phyloP scores from a whole-genome alignment of 1,140 invertebrate genomes.

The Drosophila saltans region DNA sequence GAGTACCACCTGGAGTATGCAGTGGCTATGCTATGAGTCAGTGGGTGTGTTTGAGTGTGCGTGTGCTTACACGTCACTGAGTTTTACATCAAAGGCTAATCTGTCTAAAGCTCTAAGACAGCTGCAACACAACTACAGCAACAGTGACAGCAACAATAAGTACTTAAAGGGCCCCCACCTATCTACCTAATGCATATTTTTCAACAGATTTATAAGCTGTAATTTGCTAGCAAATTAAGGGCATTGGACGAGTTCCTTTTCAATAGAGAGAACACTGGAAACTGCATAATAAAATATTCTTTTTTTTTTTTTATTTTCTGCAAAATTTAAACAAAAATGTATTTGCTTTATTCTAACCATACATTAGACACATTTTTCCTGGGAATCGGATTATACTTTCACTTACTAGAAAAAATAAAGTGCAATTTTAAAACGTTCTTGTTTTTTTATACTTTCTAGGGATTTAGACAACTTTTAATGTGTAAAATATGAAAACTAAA shows the following conservation, averaged over 20 bases:
- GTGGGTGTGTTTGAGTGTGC: not conserved
- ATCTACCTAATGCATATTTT: not conserved
- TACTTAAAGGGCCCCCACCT: not conserved
- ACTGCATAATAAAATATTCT: no score
- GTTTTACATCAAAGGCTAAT: conserved; percentile 31
- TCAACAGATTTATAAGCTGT: conserved; percentile 5
- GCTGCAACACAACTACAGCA: conserved; percentile 18
- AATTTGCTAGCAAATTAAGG: not conserved
- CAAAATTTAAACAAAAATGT: no score
- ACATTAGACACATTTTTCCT: no score
- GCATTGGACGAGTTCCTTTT: not conserved
- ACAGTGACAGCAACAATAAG: not conserved
- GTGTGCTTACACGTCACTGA: conserved; percentile 36
- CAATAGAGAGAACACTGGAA: not conserved
- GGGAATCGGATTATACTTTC: no score
- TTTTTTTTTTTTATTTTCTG: no score
- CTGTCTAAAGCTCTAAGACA: conserved; percentile 16
- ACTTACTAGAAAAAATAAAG: no score
- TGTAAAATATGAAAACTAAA: not conserved
- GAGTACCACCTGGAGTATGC: conserved; percentile 2
- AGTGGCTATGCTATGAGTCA: not conserved
- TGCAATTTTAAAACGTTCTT: no score
- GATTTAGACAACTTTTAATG: conserved; percentile 1
- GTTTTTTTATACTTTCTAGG: not conserved
- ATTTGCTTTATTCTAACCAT: no score